Evolutionary conservation across 2,888 invertebrate genomes (phyloP), one percentile per base, ranked within the genome.

Genomic region (Coecobrya sp.): DNA sequence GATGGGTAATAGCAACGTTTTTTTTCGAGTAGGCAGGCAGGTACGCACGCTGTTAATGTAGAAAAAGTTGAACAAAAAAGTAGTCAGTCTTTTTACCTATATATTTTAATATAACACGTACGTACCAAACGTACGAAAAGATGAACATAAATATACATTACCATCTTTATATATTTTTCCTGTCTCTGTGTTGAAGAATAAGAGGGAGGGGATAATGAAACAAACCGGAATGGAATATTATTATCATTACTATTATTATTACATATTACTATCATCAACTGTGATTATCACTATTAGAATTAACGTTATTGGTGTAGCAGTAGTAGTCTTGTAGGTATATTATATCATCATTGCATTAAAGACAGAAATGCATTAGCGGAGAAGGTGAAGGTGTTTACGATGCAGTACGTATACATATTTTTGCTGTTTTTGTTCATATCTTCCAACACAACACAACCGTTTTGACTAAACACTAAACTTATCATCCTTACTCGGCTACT

Each of bases 191-290:
- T 76, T 59, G 59, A 86, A 22, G 68, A 87, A 87, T 87, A 27
- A 73, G 87, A 87, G 73, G 87, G 87, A 87, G 87, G 87, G 59
- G 76, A 76, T 84, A 86, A 59, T 87, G 87, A 82, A 82, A 82
- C 81, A 82, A 79, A 82, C 81, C 81, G 76, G 87, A 86, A 86
- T 86, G 73, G 86, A 86, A 86, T 86, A 86, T 86, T 85, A 65
- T 85, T 85, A 85, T 76, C 76, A 76, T 76, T 76, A 76, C 76
- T 76, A 76, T 85, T 86, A 86, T 70, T 86, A 86, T 86, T 73
- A 73, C 86, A 70, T 68, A 86, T 73, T 73, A 86, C 52, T 73
- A 86, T 86, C 70, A 86, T 86, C 65, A 68, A 70, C 27, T 5
- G 30, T 81, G 81, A 81, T 81, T 81, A 81, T 55, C 55, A 55